Conservation (phyloP, 2,888 invertebrate species). For the Meandrusa payeni region DNA sequence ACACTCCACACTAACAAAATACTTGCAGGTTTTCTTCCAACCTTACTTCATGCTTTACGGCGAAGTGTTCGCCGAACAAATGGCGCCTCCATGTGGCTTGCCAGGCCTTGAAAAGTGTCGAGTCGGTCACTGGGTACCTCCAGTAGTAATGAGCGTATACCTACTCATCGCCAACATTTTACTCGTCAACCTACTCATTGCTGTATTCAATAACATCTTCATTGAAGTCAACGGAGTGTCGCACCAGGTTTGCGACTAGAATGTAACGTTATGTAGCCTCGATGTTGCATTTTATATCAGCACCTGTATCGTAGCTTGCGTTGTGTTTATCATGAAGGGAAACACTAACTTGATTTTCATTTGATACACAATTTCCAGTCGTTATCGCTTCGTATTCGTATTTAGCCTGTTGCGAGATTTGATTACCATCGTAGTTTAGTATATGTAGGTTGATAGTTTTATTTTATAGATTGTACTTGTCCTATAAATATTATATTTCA, state of each 20-base stretch:
- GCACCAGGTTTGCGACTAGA: slow-evolving; percentile 87
- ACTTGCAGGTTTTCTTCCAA: slow-evolving; percentile 93
- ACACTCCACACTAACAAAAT: slow-evolving; percentile 45
- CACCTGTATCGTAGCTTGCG: slow-evolving; percentile 17
- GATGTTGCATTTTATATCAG: slow-evolving; percentile 39
- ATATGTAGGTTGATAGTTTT: slow-evolving; percentile 2
- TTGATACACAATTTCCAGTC: slow-evolving; percentile 13
- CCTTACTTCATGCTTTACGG: slow-evolving; percentile 99
- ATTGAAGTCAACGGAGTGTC: slow-evolving; percentile 97
- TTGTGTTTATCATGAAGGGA: slow-evolving; percentile 1
- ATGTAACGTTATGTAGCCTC: slow-evolving; percentile 31
- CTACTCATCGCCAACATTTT: slow-evolving; percentile 98
- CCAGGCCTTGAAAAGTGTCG: slow-evolving; percentile 87
- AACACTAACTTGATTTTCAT: slow-evolving; percentile 11
- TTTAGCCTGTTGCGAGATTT: slow-evolving; percentile 76
- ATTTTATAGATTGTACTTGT: slow-evolving; percentile 16
- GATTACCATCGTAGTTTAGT: slow-evolving; percentile 36
- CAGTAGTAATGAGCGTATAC: slow-evolving; percentile 97
- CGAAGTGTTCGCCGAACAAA: slow-evolving; percentile 98
- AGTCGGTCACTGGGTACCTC: slow-evolving; percentile 96
- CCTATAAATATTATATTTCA: background rate
- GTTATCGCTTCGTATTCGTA: slow-evolving; percentile 28
- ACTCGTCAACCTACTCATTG: slow-evolving; percentile 97
- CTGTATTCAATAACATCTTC: slow-evolving; percentile 98
- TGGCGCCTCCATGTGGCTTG: slow-evolving; percentile 94